These are phyloP conservation scores for Phataginus tetradactyla DNA, from an alignment of 2,797 vertebrate genomes.

Conservation along the genomic window DNA sequence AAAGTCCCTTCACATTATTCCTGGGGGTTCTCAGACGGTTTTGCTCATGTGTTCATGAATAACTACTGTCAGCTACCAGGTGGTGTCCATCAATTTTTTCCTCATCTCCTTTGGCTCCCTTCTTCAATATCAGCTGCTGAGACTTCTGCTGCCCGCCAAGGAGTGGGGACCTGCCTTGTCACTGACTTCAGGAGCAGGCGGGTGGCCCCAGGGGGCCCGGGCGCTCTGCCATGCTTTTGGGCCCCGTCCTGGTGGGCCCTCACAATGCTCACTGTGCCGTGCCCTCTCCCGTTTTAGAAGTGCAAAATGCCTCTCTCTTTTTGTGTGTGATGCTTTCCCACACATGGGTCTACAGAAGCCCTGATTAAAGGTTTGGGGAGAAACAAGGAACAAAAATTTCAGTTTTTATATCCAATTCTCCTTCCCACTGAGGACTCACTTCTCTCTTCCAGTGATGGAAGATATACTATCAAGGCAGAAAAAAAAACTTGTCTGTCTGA, in stretches of 20 bases:
- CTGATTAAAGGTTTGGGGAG: background rate
- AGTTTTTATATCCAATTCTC: background rate
- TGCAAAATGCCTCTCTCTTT: too few species aligned
- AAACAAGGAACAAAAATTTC: background rate
- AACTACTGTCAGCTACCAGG: conserved; percentile 49
- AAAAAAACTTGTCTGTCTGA: background rate
- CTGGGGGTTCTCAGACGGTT: background rate
- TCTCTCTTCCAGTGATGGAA: background rate
- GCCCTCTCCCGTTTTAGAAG: background rate
- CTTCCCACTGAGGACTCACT: background rate
- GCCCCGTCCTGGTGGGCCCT: background rate
- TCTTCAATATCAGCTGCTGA: background rate
- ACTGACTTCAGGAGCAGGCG: background rate
- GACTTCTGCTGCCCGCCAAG: background rate
- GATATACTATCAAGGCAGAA: background rate
- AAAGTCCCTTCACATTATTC: conserved; percentile 31
- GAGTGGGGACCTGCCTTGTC: background rate
- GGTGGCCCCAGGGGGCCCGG: background rate
- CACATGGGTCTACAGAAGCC: background rate
- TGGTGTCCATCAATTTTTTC: conserved; percentile 49
- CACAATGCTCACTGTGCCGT: background rate
- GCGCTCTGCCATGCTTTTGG: background rate
- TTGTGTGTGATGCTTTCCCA: background rate
- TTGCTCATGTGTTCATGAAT: conserved; percentile 16
- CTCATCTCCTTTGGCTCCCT: background rate